Conservation (phyloP, 1,140 invertebrate genomes). For the Microplitis demolitor region DNA sequence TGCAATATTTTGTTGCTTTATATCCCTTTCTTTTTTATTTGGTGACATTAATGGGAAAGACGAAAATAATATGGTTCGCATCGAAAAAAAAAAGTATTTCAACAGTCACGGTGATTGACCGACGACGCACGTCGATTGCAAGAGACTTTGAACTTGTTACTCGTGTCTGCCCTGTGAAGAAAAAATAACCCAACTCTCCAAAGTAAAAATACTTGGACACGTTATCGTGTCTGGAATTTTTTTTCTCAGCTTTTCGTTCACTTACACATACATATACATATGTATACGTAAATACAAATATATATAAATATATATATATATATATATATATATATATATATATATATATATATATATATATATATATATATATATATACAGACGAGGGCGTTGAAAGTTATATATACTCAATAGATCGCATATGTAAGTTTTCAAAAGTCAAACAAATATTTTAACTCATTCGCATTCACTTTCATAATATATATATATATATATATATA, state of each 20-base stretch:
- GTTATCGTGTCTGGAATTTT: background rate
- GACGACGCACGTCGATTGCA: background rate
- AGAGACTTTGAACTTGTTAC: slow-evolving; percentile 1
- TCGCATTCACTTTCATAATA: no score
- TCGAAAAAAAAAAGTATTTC: background rate
- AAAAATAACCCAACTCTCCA: background rate
- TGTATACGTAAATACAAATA: no score
- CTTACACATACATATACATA: background rate
- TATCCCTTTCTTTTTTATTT: background rate
- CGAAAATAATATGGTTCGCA: background rate
- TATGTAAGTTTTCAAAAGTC: no score
- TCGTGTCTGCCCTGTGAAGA: background rate
- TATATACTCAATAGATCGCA: no score
- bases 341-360: no score
- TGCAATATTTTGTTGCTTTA: no score
- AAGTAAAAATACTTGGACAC: background rate
- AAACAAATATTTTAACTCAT: no score
- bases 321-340: background rate
- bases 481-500: no score
- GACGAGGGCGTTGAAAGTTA: no score
- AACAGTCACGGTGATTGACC: background rate
- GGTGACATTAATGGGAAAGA: background rate
- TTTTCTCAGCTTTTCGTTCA: background rate
- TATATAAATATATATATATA: background rate
- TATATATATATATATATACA: background rate